Evolutionary conservation across 2,888 invertebrate species (phyloP), one percentile per base, ranked within the genome.

Genomic region (Apamea sordens): DNA sequence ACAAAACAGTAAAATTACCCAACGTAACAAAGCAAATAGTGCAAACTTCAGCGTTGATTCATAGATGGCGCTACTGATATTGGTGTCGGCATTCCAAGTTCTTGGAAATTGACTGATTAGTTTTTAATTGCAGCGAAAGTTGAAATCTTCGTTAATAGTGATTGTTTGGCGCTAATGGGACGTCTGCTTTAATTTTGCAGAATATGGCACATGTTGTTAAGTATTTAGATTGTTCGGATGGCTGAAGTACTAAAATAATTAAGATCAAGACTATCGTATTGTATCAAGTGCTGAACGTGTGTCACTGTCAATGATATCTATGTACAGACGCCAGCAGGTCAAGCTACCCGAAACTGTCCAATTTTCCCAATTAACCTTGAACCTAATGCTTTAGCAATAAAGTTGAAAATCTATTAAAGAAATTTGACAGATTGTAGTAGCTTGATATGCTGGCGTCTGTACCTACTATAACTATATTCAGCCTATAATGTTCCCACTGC

Each of bases 41-140:
- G 18, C 0, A 8, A 82, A 75, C 73, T 82, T 41, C 65, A 18
- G 41, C 28, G 18, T 53, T 24, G 21, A 50, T 56, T 64, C 69
- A 80, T 84, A 90, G 90, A 90, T 90, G 89, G 88, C 90, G 87
- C 71, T 84, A 86, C 80, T 82, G 65, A 71, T 81, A 80, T 63
- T 72, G 53, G 36, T 77, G 76, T 47, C 70, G 28, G 24, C 69
- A 70, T 68, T 73, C 72, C 71, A 77, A 73, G 64, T 89, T 89
- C 83, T 69, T 32, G 65, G 88, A 86, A 80, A 80, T 59, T 74
- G 67, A 76, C 81, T 88, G 87, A 90, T 90, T 90, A 70, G 63
- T 80, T 88, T 90, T 89, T 90, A 86, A 90, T 89, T 89, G 81
- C 75, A 83, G 84, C 53, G 82, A 87, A 89, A 86, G 85, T 85